These are phyloP conservation scores for Drosophila bocki DNA, from an alignment of 1,140 invertebrate genomes.

Conservation along the genomic window DNA sequence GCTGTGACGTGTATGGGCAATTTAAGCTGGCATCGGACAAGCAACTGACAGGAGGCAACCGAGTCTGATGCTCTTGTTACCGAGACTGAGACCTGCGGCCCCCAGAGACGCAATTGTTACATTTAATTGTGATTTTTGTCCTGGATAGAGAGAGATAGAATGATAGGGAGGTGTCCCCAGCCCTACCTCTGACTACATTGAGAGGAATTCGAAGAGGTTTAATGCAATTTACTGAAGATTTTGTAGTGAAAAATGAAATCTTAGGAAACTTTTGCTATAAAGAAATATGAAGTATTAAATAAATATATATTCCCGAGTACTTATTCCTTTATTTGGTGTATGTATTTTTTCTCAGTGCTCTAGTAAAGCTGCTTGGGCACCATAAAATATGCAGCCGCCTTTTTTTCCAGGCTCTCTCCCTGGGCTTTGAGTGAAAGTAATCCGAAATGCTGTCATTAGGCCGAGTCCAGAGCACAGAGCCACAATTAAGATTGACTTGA, in stretches of 20 bases:
- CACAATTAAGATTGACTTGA: constrained; percentile 81
- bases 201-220: background rate
- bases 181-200: constrained; percentile 3
- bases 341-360: constrained; percentile 9
- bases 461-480: constrained; percentile 28
- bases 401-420: constrained; percentile 19
- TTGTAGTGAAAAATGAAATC: background rate
- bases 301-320: background rate
- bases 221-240: background rate
- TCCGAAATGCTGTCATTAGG: constrained; percentile 81
- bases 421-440: constrained; percentile 72
- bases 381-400: constrained; percentile 73
- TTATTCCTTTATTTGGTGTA: fast-evolving
- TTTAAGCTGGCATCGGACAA: constrained; percentile 83
- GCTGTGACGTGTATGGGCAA: constrained; percentile 80
- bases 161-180: background rate
- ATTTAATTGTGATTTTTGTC: constrained; percentile 83
- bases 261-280: background rate
- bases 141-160: constrained; percentile 13
- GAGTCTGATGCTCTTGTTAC: constrained; percentile 43
- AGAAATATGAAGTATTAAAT: background rate
- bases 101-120: constrained; percentile 82
- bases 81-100: constrained; percentile 53
- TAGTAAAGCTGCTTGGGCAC: constrained; percentile 48
- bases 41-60: constrained; percentile 67